phyloP scores from a whole-genome alignment of 2,888 invertebrate genomes.

The Strigamia maritima region DNA sequence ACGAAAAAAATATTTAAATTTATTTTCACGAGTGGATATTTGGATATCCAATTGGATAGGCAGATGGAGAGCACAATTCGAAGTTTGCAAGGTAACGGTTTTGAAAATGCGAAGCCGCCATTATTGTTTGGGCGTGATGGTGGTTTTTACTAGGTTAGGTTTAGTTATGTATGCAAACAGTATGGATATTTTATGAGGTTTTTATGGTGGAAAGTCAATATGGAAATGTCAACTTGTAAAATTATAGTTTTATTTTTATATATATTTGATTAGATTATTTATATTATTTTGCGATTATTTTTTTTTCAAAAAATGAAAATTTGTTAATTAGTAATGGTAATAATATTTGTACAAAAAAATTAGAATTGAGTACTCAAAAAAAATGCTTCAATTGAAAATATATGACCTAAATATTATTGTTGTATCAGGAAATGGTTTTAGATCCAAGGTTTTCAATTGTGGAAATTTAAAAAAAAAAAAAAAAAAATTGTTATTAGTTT shows the following conservation, averaged over 20 bases:
- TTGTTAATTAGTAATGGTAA: no score
- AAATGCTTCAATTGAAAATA: no score
- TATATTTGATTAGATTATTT: no score
- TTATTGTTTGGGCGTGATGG: background rate
- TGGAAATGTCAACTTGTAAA: background rate
- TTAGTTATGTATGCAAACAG: background rate
- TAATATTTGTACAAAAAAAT: no score
- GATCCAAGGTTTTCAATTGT: background rate
- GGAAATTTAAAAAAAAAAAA: background rate
- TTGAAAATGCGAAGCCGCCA: background rate
- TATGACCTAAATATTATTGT: no score
- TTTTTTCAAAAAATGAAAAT: no score
- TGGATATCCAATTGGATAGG: background rate
- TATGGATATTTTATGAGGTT: background rate
- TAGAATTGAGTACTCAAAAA: no score
- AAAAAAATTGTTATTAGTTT: background rate
- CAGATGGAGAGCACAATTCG: constrained; percentile 22
- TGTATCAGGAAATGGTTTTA: background rate
- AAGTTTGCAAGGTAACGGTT: constrained; percentile 29
- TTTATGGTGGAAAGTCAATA: background rate
- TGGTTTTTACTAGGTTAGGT: background rate
- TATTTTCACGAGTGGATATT: no score
- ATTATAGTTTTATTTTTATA: no score
- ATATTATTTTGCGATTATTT: no score
- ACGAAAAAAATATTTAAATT: background rate